Evolutionary conservation across 64 coral and sea anemone species (phyloP).

Genomic region (Stylophora pistillata): DNA sequence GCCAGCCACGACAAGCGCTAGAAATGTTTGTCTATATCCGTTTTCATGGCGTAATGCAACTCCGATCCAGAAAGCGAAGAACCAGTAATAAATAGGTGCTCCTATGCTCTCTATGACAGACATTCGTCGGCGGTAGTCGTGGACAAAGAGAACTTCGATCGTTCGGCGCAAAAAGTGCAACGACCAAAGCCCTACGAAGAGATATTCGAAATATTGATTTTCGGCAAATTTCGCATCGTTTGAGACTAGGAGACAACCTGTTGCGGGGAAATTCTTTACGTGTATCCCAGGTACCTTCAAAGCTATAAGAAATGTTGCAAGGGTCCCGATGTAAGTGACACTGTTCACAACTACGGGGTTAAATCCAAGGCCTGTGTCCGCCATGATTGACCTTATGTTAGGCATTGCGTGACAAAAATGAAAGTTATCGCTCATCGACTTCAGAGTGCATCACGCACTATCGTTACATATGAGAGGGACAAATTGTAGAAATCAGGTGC

Average conservation of each 20-base stretch:
- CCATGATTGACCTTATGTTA: slow-evolving; percentile 12
- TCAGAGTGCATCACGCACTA: too few relatives aligned
- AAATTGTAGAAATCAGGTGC: too few relatives aligned
- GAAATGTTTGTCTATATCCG: slow-evolving; percentile 68
- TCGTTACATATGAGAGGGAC: too few relatives aligned
- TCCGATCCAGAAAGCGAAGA: slow-evolving; percentile 84
- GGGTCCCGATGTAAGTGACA: slow-evolving; percentile 73
- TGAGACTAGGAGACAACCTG: slow-evolving; percentile 61
- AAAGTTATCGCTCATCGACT: too few relatives aligned
- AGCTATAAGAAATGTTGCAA: slow-evolving; percentile 69
- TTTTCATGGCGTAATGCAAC: slow-evolving; percentile 59
- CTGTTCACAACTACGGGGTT: slow-evolving; percentile 75
- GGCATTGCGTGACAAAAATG: neutral
- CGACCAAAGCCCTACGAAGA: slow-evolving; percentile 77
- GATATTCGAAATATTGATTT: slow-evolving; percentile 58
- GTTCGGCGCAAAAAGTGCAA: slow-evolving; percentile 73
- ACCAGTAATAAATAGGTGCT: slow-evolving; percentile 86
- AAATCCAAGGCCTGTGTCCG: slow-evolving; percentile 39
- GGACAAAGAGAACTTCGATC: slow-evolving; percentile 82
- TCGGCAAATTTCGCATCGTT: slow-evolving; percentile 45
- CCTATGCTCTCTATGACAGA: slow-evolving; percentile 66
- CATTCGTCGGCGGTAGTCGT: slow-evolving; percentile 79
- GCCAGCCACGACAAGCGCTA: slow-evolving; percentile 50
- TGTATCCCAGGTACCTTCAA: slow-evolving; percentile 48
- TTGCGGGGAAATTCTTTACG: slow-evolving; percentile 47